phyloP scores from a whole-genome alignment of 1,140 invertebrate species.

The Eurytemora carolleeae region DNA sequence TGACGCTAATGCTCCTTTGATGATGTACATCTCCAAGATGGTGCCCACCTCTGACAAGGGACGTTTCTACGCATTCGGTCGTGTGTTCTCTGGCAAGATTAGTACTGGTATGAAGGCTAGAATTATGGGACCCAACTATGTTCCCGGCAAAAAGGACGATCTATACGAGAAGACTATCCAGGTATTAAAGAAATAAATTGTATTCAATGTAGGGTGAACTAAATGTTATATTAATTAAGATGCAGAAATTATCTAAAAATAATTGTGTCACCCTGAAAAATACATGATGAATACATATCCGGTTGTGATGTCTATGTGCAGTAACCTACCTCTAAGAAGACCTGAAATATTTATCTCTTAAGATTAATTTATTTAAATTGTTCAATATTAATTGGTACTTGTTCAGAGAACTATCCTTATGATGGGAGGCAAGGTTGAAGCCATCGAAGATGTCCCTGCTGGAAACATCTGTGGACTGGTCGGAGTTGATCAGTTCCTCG shows the following conservation, averaged over 20 bases:
- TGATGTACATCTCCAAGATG: slow-evolving; percentile 99
- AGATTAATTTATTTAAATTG: slow-evolving; percentile 3
- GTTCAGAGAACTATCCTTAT: slow-evolving; percentile 85
- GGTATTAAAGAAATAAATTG: slow-evolving; percentile 24
- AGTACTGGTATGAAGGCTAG: slow-evolving; percentile 84
- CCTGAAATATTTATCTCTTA: background rate
- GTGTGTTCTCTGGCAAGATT: slow-evolving; percentile 92
- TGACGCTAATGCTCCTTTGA: slow-evolving; percentile 84
- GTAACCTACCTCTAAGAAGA: background rate
- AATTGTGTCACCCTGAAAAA: no score
- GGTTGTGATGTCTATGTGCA: background rate
- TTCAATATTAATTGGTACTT: slow-evolving; percentile 15
- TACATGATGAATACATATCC: no score
- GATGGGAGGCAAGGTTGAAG: slow-evolving; percentile 99
- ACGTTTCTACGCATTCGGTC: slow-evolving; percentile 98
- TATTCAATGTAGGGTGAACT: background rate
- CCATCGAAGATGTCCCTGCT: slow-evolving; percentile 96
- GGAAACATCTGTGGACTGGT: slow-evolving; percentile 99
- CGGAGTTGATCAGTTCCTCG: slow-evolving; percentile 97
- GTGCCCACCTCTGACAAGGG: slow-evolving; percentile 99
- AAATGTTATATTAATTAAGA: no score
- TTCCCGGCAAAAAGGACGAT: slow-evolving; percentile 96
- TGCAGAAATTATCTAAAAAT: no score
- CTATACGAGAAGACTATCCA: slow-evolving; percentile 97
- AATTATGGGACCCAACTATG: slow-evolving; percentile 96